A percentile compares a stretch with the other conserved stretches of the same genome.
These are phyloP conservation scores for Oryzias melastigma DNA, from an alignment of 2,113 vertebrate species.

Conservation along the genomic window DNA sequence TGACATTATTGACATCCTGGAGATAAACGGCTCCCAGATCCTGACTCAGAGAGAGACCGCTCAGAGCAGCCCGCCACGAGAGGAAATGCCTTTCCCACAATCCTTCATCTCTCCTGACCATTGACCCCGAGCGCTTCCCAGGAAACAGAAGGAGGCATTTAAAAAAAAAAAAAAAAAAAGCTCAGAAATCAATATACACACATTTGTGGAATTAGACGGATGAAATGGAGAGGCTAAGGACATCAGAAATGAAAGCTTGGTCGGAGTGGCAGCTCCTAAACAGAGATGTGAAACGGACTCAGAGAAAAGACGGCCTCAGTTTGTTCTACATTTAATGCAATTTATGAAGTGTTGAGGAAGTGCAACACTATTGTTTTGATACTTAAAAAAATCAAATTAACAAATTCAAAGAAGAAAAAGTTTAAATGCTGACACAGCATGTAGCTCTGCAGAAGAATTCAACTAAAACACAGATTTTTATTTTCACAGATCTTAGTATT, in stretches of 20 bases:
- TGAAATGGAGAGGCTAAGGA: neutral
- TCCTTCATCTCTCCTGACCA: conserved; percentile 24
- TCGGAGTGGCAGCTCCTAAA: neutral
- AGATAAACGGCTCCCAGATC: conserved; percentile 30
- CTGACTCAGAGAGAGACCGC: conserved; percentile 3
- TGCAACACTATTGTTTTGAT: too few species aligned
- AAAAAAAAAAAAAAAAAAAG: conserved; percentile 18
- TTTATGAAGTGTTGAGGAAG: too few species aligned
- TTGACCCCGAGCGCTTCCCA: conserved; percentile 39
- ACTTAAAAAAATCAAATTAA: too few species aligned
- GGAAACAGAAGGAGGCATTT: conserved; percentile 36
- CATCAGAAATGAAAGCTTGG: neutral
- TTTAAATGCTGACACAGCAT: too few species aligned
- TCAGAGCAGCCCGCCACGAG: conserved; percentile 12
- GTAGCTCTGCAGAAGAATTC: too few species aligned
- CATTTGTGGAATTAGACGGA: conserved; percentile 5
- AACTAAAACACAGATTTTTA: too few species aligned
- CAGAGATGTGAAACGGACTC: neutral
- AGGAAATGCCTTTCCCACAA: conserved; percentile 51
- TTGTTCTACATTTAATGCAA: neutral
- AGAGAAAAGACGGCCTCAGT: conserved; percentile 6
- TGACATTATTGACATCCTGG: conserved; percentile 52
- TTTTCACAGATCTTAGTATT: too few species aligned
- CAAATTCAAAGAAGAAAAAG: too few species aligned
- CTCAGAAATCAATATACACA: conserved; percentile 9